phyloP scores from a whole-genome alignment of 2,888 invertebrate species.

The Linnaemya tessellans region DNA sequence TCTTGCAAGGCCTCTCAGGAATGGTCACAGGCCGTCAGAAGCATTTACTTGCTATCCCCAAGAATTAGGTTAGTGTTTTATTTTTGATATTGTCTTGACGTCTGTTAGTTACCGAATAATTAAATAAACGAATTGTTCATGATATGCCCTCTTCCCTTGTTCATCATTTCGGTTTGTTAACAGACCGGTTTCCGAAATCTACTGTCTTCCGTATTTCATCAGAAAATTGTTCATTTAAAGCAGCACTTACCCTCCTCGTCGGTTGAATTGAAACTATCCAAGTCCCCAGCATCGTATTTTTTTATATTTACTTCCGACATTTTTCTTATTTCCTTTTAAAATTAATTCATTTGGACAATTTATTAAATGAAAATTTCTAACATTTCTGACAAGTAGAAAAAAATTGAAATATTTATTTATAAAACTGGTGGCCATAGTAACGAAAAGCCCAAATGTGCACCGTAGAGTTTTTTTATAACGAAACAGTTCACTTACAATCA shows the following conservation, averaged over 20 bases:
- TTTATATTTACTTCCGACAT: constrained; percentile 36
- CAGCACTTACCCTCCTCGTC: constrained; percentile 61
- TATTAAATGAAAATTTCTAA: constrained; percentile 18
- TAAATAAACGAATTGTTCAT: too few species aligned
- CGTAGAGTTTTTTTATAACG: constrained; percentile 5
- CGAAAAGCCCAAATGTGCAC: background rate
- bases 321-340: background rate
- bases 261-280: constrained; percentile 57
- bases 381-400: constrained; percentile 30
- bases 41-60: too few species aligned
- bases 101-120: too few species aligned
- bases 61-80: too few species aligned
- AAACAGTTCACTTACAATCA: background rate
- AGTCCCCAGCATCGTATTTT: constrained; percentile 29
- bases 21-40: too few species aligned
- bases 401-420: constrained; percentile 14
- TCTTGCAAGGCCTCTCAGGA: too few species aligned
- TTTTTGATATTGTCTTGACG: too few species aligned
- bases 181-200: too few species aligned
- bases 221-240: background rate
- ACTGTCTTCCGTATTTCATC: too few species aligned
- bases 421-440: constrained; percentile 57
- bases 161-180: too few species aligned
- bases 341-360: constrained; percentile 1
- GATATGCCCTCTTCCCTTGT: too few species aligned